phyloP scores from a whole-genome alignment of 2,797 vertebrate species.

The Chelidonichthys spinosus region DNA sequence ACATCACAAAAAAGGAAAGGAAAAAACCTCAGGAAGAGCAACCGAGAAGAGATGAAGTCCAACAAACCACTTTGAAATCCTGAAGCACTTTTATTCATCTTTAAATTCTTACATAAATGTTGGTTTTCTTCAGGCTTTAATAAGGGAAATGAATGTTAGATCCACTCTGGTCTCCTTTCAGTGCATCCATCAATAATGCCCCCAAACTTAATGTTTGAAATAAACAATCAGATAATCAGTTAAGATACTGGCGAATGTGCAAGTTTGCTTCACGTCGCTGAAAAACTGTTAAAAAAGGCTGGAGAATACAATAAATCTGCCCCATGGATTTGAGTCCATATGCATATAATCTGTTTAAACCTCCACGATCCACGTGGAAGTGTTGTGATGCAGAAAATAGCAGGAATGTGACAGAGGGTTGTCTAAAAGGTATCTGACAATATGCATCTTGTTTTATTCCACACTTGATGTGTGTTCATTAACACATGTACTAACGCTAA shows the following conservation, averaged over 20 bases:
- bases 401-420: neutral
- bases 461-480: constrained; percentile 11
- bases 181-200: neutral
- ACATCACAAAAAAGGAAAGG: too few species aligned
- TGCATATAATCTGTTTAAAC: constrained; percentile 14
- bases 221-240: neutral
- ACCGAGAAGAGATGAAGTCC: too few species aligned
- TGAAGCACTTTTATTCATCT: too few species aligned
- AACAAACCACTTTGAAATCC: neutral
- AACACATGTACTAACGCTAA: constrained; percentile 15
- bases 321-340: neutral
- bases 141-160: neutral
- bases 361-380: constrained; percentile 10
- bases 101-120: too few species aligned
- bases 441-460: neutral
- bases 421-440: neutral
- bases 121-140: neutral
- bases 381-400: neutral
- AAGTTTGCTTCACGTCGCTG: constrained; percentile 1
- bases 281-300: neutral
- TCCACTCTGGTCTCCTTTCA: neutral
- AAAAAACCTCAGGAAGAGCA: too few species aligned
- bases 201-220: constrained; percentile 1
- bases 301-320: constrained; percentile 9
- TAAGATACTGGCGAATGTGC: neutral